These are phyloP conservation scores for Drymonia ruficornis DNA, from an alignment of 2,888 invertebrate genomes.

Conservation along the genomic window DNA sequence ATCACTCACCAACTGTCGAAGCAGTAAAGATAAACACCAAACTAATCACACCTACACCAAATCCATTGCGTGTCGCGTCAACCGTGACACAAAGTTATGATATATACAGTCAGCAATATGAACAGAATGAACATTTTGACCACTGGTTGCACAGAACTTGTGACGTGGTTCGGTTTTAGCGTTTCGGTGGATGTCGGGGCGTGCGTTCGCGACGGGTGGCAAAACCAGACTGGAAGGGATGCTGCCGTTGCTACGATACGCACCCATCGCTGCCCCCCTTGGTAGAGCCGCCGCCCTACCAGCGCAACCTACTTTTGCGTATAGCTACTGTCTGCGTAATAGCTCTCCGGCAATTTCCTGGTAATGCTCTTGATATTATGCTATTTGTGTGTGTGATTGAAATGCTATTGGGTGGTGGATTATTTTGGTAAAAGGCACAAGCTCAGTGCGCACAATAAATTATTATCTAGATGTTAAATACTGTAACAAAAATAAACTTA, in stretches of 20 bases:
- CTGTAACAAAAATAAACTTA: too few relatives aligned
- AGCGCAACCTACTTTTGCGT: constrained; percentile 80
- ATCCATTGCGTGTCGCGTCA: constrained; percentile 57
- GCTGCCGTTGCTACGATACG: constrained; percentile 80
- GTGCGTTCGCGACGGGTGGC: constrained; percentile 58
- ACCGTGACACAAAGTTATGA: constrained; percentile 77
- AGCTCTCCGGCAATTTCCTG: constrained; percentile 80
- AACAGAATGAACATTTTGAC: constrained; percentile 76
- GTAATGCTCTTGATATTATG: constrained; percentile 69
- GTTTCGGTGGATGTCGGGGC: constrained; percentile 40
- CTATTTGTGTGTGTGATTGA: constrained; percentile 51
- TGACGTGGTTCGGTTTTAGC: constrained; percentile 20
- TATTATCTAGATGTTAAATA: not conserved
- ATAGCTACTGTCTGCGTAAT: constrained; percentile 79
- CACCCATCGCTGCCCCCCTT: constrained; percentile 66
- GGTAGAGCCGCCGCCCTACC: constrained; percentile 75
- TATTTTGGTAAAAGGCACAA: not conserved
- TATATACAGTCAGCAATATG: constrained; percentile 75
- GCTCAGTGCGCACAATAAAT: not conserved
- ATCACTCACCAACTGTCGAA: constrained; percentile 40
- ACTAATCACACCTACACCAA: constrained; percentile 48
- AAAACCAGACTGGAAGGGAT: constrained; percentile 78
- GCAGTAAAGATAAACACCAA: constrained; percentile 39
- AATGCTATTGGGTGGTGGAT: constrained; percentile 34
- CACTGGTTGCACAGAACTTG: constrained; percentile 45